Evolutionary conservation across 1,140 invertebrate genomes (phyloP).

Genomic region (Phymorhynchus buccinoides): DNA sequence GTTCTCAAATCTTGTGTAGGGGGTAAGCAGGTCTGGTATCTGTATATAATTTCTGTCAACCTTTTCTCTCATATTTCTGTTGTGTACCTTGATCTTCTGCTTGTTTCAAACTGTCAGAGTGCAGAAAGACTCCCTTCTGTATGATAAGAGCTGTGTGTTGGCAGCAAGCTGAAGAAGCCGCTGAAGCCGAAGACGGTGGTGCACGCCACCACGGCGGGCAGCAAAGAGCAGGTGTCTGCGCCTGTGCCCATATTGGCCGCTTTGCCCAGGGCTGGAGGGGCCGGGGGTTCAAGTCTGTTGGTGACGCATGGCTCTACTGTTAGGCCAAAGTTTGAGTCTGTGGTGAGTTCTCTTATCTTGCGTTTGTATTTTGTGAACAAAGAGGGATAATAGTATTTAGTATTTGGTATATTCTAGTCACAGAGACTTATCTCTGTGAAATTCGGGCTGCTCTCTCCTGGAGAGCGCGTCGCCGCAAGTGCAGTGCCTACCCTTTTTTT

Average conservation of each 20-base stretch:
- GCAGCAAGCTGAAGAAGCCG: slow-evolving; percentile 66
- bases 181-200: slow-evolving; percentile 64
- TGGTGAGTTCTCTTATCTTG: slow-evolving; percentile 56
- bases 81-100: not conserved
- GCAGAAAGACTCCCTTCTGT: not conserved
- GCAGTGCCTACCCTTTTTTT: too few relatives aligned
- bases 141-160: slow-evolving; percentile 29
- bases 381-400: too few relatives aligned
- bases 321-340: slow-evolving; percentile 69
- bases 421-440: too few relatives aligned
- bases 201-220: slow-evolving; percentile 57
- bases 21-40: too few relatives aligned
- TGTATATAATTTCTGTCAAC: too few relatives aligned
- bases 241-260: slow-evolving; percentile 64
- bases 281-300: slow-evolving; percentile 48
- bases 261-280: slow-evolving; percentile 47
- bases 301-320: slow-evolving; percentile 67
- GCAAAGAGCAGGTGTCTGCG: slow-evolving; percentile 49
- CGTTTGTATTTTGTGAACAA: too few relatives aligned
- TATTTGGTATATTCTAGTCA: too few relatives aligned
- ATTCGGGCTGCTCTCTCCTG: too few relatives aligned
- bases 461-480: too few relatives aligned
- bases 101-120: not conserved
- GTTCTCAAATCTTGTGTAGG: too few relatives aligned
- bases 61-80: not conserved